Evolutionary conservation across 2,797 vertebrate genomes (phyloP), one percentile per base, ranked within the genome.

Genomic region (Sebastes nivosus): DNA sequence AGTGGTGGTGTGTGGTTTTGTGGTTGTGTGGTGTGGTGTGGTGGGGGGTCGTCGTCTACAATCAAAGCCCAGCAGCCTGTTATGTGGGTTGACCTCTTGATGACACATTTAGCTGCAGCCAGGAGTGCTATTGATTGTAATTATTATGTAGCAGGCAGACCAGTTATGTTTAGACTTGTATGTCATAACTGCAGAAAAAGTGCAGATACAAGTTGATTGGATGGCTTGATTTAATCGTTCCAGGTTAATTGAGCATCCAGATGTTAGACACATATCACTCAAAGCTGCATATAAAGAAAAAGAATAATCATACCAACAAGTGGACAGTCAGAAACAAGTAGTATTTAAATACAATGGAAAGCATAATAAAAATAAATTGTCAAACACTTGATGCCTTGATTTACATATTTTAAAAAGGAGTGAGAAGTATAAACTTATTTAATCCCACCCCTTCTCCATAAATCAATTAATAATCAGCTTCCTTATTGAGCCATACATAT

Each of bases 71-170:
- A 36, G n/a, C 18, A 46, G n/a, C 18, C 27, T 54, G 54, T 38
- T 29, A 16, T 22, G 52, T 29, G 6, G 27, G 52, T 73, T 73
- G 52, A 84, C 38, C 67, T 57, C 64, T 58, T 54, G 14, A 34
- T 55, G 61, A 13, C 63, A 58, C 9, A 67, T 52, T 52, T 71
- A 72, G 54, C 54, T 42, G 50, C 46, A 64, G 30, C 18, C 50
- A 30, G 25, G 30, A 32, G 34, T 25, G 25, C 14, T 38, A 60
- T 67, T 87, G 57, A 85, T 76, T 78, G 24, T 27, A 75, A 82
- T 70, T 55, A 69, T 58, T 18, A 29, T 67, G 32, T 52, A 36
- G 54, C 10, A 59, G 65, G 29, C 13, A 52, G 54, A 60, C 4
- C 4, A 4, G 20, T 13, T 18, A 8, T 46, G 24, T 25, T 27